A percentile compares a stretch with the other conserved stretches of the same genome.
Conservation (phyloP, 2,797 vertebrate genomes). For the Poeciliopsis gracilis region DNA sequence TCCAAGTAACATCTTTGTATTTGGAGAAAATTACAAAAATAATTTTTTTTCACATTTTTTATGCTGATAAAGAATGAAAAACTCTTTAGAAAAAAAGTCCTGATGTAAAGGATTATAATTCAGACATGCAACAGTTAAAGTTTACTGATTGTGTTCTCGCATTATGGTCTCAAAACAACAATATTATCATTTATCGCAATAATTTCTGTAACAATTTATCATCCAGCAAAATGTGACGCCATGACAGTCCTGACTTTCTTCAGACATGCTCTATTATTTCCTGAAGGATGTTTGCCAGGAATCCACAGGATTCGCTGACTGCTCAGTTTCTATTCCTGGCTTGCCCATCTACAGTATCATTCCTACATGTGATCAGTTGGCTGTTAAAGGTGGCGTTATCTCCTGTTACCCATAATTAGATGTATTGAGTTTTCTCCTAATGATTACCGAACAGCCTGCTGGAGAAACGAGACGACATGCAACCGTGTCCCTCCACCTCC, state of each 20-base stretch:
- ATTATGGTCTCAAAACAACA: too few relatives aligned
- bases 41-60: too few relatives aligned
- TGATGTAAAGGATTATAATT: too few relatives aligned
- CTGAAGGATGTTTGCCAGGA: constrained; percentile 8
- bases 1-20: too few relatives aligned
- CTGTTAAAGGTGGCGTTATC: constrained; percentile 62
- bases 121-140: too few relatives aligned
- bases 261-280: constrained; percentile 7
- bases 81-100: too few relatives aligned
- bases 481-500: constrained; percentile 32
- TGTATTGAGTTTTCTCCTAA: constrained; percentile 60
- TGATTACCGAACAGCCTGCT: constrained; percentile 45
- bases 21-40: too few relatives aligned
- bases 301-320: constrained; percentile 38
- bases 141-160: too few relatives aligned
- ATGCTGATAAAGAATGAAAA: too few relatives aligned
- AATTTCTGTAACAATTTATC: too few relatives aligned
- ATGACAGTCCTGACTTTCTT: background rate
- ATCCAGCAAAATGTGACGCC: too few relatives aligned
- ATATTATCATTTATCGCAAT: too few relatives aligned
- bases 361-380: constrained; percentile 63
- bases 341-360: constrained; percentile 49
- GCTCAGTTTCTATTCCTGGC: constrained; percentile 36
- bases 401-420: constrained; percentile 76
- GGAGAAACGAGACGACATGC: constrained; percentile 41